Evolutionary conservation across 2,797 vertebrate species (phyloP), one percentile per base, ranked within the genome.

Genomic region (Odontamblyopus lacepedii): DNA sequence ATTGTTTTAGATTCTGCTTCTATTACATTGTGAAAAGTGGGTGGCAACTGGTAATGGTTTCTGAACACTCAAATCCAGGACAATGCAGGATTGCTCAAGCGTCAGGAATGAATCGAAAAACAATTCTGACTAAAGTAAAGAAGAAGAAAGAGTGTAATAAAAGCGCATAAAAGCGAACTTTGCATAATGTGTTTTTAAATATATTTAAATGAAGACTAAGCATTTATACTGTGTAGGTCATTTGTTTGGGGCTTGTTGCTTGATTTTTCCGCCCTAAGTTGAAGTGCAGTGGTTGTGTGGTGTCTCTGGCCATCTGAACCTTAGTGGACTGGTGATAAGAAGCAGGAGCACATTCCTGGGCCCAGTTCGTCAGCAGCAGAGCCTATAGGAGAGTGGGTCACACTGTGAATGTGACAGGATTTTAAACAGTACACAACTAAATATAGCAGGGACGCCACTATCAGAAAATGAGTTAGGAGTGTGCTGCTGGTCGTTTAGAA

Each of bases 391-490:
- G 89, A 83, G 72, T 41, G 79, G 92, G 89, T 92, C 90, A 90
- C 89, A 88, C 82, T 80, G 89, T 53, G 91, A 94, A 93, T 92
- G 92, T 94, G 93, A 93, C 92, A 92, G 91, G 91, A 90, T 92
- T 94, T 94, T 94, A 93, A 94, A 93, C 93, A 94, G 93, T 94
- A 94, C 93, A 94, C 92, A 94, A 94, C 93, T 94, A 94, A 94
- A 95, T 93, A 95, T 94, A 93, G 92, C 92, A 77, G 90, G 87
- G 81, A 89, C 84, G 82, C 90, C 91, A 92, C 93, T 95, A 94
- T 95, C 94, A 95, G 94, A 94, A 94, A 95, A 94, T 94, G 93
- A 94, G 93, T 91, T 92, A 92, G 92, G 90, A 93, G 92, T 94
- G 93, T 85, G 86, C 87, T 89, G 91, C 90, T 90, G 74, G 93